Evolutionary conservation across 2,888 invertebrate species (phyloP), one percentile per base, ranked within the genome.

Genomic region (Diloba caeruleocephala): DNA sequence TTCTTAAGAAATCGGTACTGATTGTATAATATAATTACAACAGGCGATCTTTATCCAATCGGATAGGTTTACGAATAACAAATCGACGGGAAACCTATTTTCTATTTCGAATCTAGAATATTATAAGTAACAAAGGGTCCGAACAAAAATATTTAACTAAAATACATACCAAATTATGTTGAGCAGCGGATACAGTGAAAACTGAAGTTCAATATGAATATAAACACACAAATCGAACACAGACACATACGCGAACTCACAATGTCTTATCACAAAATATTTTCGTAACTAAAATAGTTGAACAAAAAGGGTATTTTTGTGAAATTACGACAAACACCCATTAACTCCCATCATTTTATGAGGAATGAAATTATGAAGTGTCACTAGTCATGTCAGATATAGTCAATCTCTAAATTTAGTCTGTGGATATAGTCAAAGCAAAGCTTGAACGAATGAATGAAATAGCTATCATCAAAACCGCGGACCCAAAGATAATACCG

Each of bases 381-480:
- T n/a, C n/a, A n/a, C n/a, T n/a, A n/a, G n/a, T n/a, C n/a, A n/a
- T n/a, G n/a, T n/a, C n/a, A n/a, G n/a, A n/a, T n/a, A n/a, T n/a
- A n/a, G n/a, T n/a, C n/a, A n/a, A n/a, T n/a, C n/a, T n/a, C n/a
- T n/a, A n/a, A n/a, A n/a, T n/a, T n/a, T n/a, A n/a, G n/a, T n/a
- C n/a, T n/a, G n/a, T n/a, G n/a, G n/a, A n/a, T n/a, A n/a, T n/a
- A n/a, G n/a, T n/a, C n/a, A n/a, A n/a, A n/a, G n/a, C n/a, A n/a
- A n/a, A n/a, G n/a, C n/a, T n/a, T n/a, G n/a, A n/a, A n/a, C n/a
- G 67, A 71, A 62, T 63, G 74, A 74, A 66, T 60, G 63, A 59
- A 51, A 28, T 23, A 13, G 54, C 52, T 46, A 58, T 72, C 45
- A 64, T 54, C 43, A 58, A 56, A 26, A 60, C 26, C 49, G 38